Conservation (phyloP, 2,888 invertebrate genomes). For the Lampropteryx suffumata region DNA sequence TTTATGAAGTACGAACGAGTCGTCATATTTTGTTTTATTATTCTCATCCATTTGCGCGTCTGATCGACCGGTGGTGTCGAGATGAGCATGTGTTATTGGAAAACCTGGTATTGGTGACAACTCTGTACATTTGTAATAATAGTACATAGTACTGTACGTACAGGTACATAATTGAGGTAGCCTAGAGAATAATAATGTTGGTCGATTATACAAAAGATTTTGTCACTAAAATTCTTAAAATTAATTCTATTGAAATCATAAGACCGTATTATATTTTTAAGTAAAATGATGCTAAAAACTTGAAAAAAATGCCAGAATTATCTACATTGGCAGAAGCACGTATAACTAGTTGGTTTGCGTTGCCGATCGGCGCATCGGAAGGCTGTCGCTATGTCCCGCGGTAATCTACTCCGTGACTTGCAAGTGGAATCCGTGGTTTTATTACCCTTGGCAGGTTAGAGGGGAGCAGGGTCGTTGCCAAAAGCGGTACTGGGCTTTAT, state of each 20-base stretch:
- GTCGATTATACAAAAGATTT: background rate
- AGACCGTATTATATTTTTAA: too few species aligned
- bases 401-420: conserved; percentile 81
- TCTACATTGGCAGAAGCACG: conserved; percentile 10
- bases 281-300: too few species aligned
- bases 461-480: conserved; percentile 24
- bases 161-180: too few species aligned
- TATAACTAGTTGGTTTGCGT: conserved; percentile 24
- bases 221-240: too few species aligned
- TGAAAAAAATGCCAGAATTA: background rate
- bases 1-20: conserved; percentile 15
- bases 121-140: background rate
- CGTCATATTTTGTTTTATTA: conserved; percentile 8
- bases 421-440: conserved; percentile 75
- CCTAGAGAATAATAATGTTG: background rate
- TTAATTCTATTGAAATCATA: too few species aligned
- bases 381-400: conserved; percentile 61
- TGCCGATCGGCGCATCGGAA: conserved; percentile 60
- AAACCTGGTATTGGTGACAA: background rate
- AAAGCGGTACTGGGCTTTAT: background rate
- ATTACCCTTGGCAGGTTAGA: conserved; percentile 55
- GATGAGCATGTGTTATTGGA: background rate
- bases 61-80: background rate
- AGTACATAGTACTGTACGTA: too few species aligned
- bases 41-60: conserved; percentile 3